Evolutionary conservation across 2,888 invertebrate genomes (phyloP).

Genomic region (Agelastica alni): DNA sequence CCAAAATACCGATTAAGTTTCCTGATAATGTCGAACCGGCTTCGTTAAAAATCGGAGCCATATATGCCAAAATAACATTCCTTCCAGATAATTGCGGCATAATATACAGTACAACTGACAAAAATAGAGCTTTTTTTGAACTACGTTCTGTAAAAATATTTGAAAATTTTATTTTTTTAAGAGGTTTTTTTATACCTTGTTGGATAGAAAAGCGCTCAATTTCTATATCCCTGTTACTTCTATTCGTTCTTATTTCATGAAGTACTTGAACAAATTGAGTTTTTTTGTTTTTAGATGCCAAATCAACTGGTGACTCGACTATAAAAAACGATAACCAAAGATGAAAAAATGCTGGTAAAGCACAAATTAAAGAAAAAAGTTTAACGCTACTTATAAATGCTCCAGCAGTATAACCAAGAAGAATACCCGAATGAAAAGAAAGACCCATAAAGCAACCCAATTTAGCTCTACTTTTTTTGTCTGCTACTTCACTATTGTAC

Average conservation of each 20-base stretch:
- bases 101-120: neutral
- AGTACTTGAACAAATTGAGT: no score
- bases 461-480: neutral
- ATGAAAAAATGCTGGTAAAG: neutral
- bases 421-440: neutral
- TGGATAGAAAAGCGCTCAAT: no score
- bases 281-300: neutral
- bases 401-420: neutral
- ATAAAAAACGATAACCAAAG: neutral
- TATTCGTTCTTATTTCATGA: no score
- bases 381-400: neutral
- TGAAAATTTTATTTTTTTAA: no score
- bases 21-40: neutral
- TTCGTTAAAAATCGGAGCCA: neutral
- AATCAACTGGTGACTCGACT: neutral
- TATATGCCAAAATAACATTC: neutral
- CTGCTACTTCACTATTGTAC: conserved; percentile 1
- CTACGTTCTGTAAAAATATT: no score
- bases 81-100: neutral
- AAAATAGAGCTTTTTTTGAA: neutral
- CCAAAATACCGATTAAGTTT: neutral
- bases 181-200: no score
- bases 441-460: neutral
- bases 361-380: neutral
- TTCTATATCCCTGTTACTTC: no score